Conservation (phyloP, 2,888 invertebrate genomes). For the Brachycybe producta region DNA sequence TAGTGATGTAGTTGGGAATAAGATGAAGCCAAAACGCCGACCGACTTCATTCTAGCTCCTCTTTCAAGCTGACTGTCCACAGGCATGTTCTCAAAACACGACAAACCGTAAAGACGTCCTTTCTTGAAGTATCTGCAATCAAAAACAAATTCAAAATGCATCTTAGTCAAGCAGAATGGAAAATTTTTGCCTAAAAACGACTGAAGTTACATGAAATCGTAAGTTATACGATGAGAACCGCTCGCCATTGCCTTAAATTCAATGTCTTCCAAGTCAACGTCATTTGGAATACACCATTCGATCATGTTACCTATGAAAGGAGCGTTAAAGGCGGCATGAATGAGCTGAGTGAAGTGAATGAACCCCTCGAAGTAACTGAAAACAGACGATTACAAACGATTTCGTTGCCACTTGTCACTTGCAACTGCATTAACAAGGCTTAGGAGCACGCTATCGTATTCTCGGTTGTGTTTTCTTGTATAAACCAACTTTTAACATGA, state of each 20-base stretch:
- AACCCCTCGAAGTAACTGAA: too few relatives aligned
- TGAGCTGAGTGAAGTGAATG: too few relatives aligned
- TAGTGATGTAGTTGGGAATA: constrained; percentile 34
- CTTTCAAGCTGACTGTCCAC: constrained; percentile 35
- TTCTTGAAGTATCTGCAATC: constrained; percentile 34
- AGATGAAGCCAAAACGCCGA: constrained; percentile 35
- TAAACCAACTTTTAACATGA: too few relatives aligned
- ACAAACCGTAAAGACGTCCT: constrained; percentile 33
- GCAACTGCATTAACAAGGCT: too few relatives aligned
- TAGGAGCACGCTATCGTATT: too few relatives aligned
- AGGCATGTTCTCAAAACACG: constrained; percentile 36
- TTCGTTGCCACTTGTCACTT: too few relatives aligned
- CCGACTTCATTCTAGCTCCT: constrained; percentile 38
- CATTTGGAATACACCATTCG: constrained; percentile 36
- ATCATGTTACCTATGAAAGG: constrained; percentile 33
- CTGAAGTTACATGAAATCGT: constrained; percentile 35
- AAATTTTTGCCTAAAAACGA: not conserved
- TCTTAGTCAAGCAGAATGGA: not conserved
- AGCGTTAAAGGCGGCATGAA: not conserved
- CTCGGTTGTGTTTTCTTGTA: too few relatives aligned
- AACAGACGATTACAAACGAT: too few relatives aligned
- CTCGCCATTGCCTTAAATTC: constrained; percentile 39
- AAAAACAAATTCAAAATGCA: not conserved
- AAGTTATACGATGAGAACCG: constrained; percentile 34
- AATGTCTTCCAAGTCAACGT: constrained; percentile 35